These are phyloP conservation scores for Piaya cayana DNA, from an alignment of 2,113 vertebrate species.

Conservation along the genomic window DNA sequence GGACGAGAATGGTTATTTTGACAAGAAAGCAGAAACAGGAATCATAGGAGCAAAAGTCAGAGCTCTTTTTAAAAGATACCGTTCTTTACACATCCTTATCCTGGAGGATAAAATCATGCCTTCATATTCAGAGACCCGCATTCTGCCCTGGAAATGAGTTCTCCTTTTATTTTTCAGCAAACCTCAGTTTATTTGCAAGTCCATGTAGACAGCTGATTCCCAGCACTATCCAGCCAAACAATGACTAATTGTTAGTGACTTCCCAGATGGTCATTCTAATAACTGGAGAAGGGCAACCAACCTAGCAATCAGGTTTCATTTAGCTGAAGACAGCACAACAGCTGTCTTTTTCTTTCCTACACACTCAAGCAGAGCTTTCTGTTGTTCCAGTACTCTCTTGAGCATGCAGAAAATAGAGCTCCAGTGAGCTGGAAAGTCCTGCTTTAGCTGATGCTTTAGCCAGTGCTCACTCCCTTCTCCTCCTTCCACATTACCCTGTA, in stretches of 20 bases:
- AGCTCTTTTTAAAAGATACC: not conserved
- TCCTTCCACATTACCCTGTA: not conserved
- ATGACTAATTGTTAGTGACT: constrained; percentile 55
- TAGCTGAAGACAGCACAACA: constrained; percentile 40
- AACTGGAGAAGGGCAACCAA: constrained; percentile 42
- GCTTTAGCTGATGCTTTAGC: not conserved
- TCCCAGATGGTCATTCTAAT: constrained; percentile 69
- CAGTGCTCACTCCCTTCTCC: not conserved
- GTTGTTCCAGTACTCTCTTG: not conserved
- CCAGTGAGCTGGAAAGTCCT: constrained; percentile 43
- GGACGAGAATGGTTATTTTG: not conserved
- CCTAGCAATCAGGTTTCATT: constrained; percentile 48
- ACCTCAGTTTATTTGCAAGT: not conserved
- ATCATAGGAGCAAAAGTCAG: not conserved
- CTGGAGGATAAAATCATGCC: not conserved
- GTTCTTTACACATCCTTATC: not conserved
- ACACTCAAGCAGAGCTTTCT: constrained; percentile 9
- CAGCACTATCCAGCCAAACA: constrained; percentile 43
- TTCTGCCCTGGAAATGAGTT: not conserved
- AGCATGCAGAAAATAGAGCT: constrained; percentile 7
- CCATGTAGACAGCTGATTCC: constrained; percentile 7
- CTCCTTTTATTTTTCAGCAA: not conserved
- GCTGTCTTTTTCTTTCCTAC: constrained; percentile 51
- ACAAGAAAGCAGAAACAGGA: not conserved
- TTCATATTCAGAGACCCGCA: not conserved